Base-by-base conservation (phyloP, 2,888 invertebrate genomes). In the Dynastes grantii region DNA sequence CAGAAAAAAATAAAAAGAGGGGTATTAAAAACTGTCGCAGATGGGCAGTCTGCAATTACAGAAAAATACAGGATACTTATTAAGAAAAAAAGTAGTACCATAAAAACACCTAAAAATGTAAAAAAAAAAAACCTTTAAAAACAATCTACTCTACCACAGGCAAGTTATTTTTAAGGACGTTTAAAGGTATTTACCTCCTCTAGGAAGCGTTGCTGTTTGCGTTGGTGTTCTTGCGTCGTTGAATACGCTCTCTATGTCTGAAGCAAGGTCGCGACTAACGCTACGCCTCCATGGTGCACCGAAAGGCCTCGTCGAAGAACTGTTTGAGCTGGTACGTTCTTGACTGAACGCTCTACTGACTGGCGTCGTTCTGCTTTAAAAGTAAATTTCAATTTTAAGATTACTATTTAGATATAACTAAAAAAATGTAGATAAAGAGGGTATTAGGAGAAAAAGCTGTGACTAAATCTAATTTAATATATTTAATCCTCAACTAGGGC, bases 191-290 rank as follows among this genome's bases (percentile, higher is more conserved):
- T 92, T 92, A 94, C 95, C 94, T 93, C 94, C 94, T 92, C 94
- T 90, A 83, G 94, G 94, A 89, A 92, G 89, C 83, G 92, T 90
- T 85, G 91, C 81, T n/a, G 85, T 85, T 63, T 84, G 83, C 8
- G 85, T 91, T 83, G 93, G 90, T 84, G 92, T 90, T 86, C 90
- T 87, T 84, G 90, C 89, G 78, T 90, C 91, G 86, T 90, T 92
- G 90, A 94, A 94, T 89, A 94, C 93, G 79, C 93, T 93, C 85
- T 94, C 94, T 89, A 94, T 93, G 86, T 95, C 94, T 70, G 92
- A 91, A 85, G 93, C 92, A 86, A 94, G 88, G 87, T 95, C 94
- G 84, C 94, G 92, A 81, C 91, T 91, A 82, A 92, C 90, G 85
- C 92, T 92, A 81, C 92, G 90, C 80, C 92, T 89, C 93, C 94